Base-by-base conservation (phyloP, 2,888 invertebrate species). In the Mellilla xanthometata region DNA sequence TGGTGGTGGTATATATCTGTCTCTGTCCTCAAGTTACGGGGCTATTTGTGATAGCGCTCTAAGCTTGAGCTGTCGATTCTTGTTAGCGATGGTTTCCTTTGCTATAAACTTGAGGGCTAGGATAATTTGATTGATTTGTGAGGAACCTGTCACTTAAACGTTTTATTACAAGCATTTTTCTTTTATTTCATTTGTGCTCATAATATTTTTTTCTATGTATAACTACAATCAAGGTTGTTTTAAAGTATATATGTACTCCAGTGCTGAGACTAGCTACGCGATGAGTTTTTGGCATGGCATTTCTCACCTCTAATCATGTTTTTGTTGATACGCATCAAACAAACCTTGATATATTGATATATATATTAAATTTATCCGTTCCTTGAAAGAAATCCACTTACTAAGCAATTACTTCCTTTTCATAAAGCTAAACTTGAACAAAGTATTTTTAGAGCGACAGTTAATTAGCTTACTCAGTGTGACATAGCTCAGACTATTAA, bases 401-500 rank as follows among this genome's bases (percentile, higher is more conserved):
- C 3, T 5, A 19, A 19, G 3, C 24, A 7, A 7, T 24, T n/a
- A 7, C n/a, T 26, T 9, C 24, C 26, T 49, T 15, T 12, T 19
- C 9, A 22, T 29, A 29, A 12, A 26, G 32, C 30, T n/a, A 10
- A 38, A 26, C 31, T 33, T 24, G 48, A 42, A 49, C 40, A 45
- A 34, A 35, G 38, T 54, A 39, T 54, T 33, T 48, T 27, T 44
- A 34, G 39, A 53, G 32, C 54, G 49, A 56, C 68, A 68, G 73
- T 76, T 80, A 82, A 84, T 82, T 83, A 82, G 74, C 46, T 68
- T 68, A 62, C 68, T 73, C 60, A 62, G 63, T 63, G 68, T 64
- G 68, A 81, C 81, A 85, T 83, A 83, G 72, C 72, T 65, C 54
- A 62, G 40, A 55, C 62, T 68, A 80, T 86, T 86, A 86, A 86